These are phyloP conservation scores for Zelostemma sp. DNA, from an alignment of 1,140 invertebrate species.

Conservation along the genomic window DNA sequence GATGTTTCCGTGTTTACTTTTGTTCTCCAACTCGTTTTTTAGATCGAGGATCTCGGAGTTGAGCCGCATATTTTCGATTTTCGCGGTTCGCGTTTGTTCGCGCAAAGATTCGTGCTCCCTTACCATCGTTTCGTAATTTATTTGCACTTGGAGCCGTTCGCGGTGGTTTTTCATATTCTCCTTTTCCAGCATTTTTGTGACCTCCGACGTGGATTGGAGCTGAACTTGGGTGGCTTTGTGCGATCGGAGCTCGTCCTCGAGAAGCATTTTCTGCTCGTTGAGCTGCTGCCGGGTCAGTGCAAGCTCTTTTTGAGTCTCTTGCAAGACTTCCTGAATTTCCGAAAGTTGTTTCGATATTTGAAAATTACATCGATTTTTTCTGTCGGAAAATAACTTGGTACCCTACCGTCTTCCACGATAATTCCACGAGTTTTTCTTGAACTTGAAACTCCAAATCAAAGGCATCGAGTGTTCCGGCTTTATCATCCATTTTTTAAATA, in stretches of 20 bases:
- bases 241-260: conserved; percentile 53
- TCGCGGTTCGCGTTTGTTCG: conserved; percentile 41
- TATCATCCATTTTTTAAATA: conserved; percentile 4
- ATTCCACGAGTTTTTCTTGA: conserved; percentile 47
- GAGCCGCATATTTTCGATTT: conserved; percentile 47
- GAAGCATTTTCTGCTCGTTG: conserved; percentile 35
- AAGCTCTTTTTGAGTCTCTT: conserved; percentile 49
- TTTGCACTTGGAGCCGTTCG: conserved; percentile 44
- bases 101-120: conserved; percentile 51
- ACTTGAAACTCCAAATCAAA: conserved; percentile 48
- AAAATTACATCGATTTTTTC: too few species aligned
- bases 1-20: conserved; percentile 37
- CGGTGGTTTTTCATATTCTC: conserved; percentile 52
- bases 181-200: conserved; percentile 48
- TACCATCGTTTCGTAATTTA: conserved; percentile 48
- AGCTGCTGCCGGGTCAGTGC: conserved; percentile 41
- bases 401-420: conserved; percentile 44
- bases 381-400: too few species aligned
- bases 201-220: conserved; percentile 39
- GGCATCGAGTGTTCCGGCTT: conserved; percentile 22
- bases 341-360: neutral
- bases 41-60: conserved; percentile 46
- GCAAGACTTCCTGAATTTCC: conserved; percentile 39
- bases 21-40: conserved; percentile 29
- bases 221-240: conserved; percentile 49